Conservation (phyloP, 2,888 invertebrate species). For the Branchellion lobata region DNA sequence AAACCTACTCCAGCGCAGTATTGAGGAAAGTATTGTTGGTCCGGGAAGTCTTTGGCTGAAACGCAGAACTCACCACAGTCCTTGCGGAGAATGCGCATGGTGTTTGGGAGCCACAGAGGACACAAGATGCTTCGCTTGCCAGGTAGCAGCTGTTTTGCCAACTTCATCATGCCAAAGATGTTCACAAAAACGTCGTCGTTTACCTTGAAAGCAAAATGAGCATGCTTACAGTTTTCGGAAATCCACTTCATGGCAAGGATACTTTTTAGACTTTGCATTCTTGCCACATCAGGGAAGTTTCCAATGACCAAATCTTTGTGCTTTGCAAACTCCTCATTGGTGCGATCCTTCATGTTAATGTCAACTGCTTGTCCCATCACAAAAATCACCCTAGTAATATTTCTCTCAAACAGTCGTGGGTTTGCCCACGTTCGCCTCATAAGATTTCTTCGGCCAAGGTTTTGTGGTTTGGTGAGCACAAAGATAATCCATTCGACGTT, state of each 20-base stretch:
- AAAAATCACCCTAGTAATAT: slow-evolving; percentile 51
- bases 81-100: slow-evolving; percentile 52
- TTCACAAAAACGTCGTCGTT: slow-evolving; percentile 55
- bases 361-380: slow-evolving; percentile 52
- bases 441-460: slow-evolving; percentile 49
- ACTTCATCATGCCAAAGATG: slow-evolving; percentile 50
- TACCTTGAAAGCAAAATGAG: slow-evolving; percentile 52
- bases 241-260: slow-evolving; percentile 55
- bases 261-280: slow-evolving; percentile 54
- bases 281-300: slow-evolving; percentile 54
- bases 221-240: slow-evolving; percentile 52
- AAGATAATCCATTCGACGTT: slow-evolving; percentile 49
- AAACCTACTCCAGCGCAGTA: slow-evolving; percentile 58
- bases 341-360: slow-evolving; percentile 45
- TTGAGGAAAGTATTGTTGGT: slow-evolving; percentile 53
- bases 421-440: slow-evolving; percentile 54
- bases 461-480: slow-evolving; percentile 52
- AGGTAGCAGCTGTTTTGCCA: slow-evolving; percentile 39
- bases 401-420: slow-evolving; percentile 48
- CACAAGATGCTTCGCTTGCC: slow-evolving; percentile 47
- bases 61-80: slow-evolving; percentile 53
- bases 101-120: slow-evolving; percentile 51
- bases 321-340: slow-evolving; percentile 50
- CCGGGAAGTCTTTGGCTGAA: slow-evolving; percentile 50
- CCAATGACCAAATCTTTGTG: slow-evolving; percentile 54